Percentiles rank a stretch among this genome's conserved stretches.
Evolutionary conservation across 64 coral and sea anemone species (phyloP).

Genomic region (Porites australiensis): DNA sequence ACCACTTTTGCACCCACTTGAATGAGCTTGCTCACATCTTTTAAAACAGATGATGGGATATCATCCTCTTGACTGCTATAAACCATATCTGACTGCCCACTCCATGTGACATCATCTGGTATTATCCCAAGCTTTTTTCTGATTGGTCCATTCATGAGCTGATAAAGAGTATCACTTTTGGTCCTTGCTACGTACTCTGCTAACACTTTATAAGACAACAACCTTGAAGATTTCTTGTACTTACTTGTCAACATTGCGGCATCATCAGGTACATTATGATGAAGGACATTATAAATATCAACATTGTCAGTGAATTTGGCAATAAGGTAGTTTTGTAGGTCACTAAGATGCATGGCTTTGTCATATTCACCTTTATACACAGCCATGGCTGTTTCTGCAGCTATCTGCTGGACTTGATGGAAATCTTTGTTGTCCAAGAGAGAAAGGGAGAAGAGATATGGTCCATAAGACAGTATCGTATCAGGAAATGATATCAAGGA

Average conservation of each 20-base stretch:
- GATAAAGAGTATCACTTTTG: slow-evolving; percentile 43
- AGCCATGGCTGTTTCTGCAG: slow-evolving; percentile 52
- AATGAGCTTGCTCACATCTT: slow-evolving; percentile 80
- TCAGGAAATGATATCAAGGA: slow-evolving; percentile 97
- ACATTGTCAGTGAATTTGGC: slow-evolving; percentile 84
- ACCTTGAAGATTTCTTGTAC: neutral
- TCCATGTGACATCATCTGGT: slow-evolving; percentile 88
- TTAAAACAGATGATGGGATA: slow-evolving; percentile 85
- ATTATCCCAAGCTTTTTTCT: slow-evolving; percentile 97
- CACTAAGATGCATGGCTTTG: slow-evolving; percentile 69
- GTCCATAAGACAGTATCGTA: slow-evolving; percentile 84
- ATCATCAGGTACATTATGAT: slow-evolving; percentile 61
- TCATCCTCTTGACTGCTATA: slow-evolving; percentile 71
- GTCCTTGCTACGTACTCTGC: slow-evolving; percentile 65
- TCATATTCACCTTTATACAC: slow-evolving; percentile 62
- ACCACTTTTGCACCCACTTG: slow-evolving; percentile 67
- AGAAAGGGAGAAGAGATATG: slow-evolving; percentile 86
- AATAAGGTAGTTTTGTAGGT: slow-evolving; percentile 58
- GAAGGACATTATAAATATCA: slow-evolving; percentile 91
- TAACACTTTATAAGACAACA: slow-evolving; percentile 57
- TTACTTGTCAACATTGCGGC: neutral
- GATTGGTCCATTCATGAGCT: slow-evolving; percentile 98
- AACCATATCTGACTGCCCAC: slow-evolving; percentile 79
- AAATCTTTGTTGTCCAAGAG: slow-evolving; percentile 82
- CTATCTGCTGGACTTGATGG: slow-evolving; percentile 48